phyloP scores from a whole-genome alignment of 1,140 invertebrate species.

The Andrena cerasifolii region DNA sequence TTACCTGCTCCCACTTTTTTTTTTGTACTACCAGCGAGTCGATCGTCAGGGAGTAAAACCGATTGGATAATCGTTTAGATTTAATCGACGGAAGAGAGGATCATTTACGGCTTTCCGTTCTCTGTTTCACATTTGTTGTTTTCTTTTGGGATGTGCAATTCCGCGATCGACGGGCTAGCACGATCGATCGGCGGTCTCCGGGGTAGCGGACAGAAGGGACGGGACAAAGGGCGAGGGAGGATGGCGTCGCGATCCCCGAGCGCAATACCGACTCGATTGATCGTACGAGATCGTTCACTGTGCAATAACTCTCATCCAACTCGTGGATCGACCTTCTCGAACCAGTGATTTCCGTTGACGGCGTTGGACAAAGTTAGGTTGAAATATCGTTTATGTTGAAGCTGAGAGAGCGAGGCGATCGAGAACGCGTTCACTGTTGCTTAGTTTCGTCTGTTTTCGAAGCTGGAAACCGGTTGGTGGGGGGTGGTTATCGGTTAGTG shows the following conservation, averaged over 20 bases:
- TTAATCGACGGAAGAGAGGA: slow-evolving; percentile 21
- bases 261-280: slow-evolving; percentile 24
- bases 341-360: neutral
- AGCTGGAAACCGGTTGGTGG: neutral
- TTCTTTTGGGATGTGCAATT: slow-evolving; percentile 40
- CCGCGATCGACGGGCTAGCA: neutral
- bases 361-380: neutral
- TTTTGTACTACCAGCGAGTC: slow-evolving; percentile 1
- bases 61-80: slow-evolving; percentile 15
- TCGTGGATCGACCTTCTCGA: neutral
- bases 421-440: slow-evolving; percentile 38
- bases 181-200: neutral
- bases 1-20: neutral
- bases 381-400: neutral
- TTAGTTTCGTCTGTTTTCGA: neutral
- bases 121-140: slow-evolving; percentile 6
- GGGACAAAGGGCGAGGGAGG: neutral
- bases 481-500: too few relatives aligned
- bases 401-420: neutral
- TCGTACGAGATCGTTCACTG: slow-evolving; percentile 50
- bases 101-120: slow-evolving; percentile 38
- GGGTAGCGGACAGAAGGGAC: slow-evolving; percentile 10
- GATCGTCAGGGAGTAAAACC: slow-evolving; percentile 9
- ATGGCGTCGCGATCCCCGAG: too few relatives aligned
- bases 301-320: slow-evolving; percentile 64